Evolutionary conservation across 1,140 invertebrate genomes (phyloP).

Genomic region (Rhopalosiphum padi): DNA sequence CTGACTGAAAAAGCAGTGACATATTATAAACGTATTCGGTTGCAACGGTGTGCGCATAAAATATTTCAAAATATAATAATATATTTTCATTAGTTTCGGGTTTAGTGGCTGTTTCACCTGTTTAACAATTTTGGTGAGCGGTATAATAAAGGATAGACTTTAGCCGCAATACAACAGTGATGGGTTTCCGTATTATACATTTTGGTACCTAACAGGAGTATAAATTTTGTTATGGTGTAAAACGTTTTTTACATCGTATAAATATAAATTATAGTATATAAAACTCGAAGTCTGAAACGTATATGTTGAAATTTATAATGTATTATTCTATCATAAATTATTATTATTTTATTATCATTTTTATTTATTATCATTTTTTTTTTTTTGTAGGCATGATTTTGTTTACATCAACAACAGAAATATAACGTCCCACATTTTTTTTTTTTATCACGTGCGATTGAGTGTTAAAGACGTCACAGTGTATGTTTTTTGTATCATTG

Average conservation of each 20-base stretch:
- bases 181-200: neutral
- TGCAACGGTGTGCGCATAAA: neutral
- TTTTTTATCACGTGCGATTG: neutral
- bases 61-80: neutral
- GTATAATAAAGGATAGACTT: neutral
- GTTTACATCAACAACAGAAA: neutral
- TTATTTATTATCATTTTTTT: neutral
- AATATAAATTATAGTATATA: neutral
- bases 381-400: neutral
- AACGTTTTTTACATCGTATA: neutral
- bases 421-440: neutral
- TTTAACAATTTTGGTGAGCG: neutral
- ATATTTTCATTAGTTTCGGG: constrained; percentile 44
- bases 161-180: neutral
- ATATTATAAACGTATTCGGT: neutral
- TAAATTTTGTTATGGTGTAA: neutral
- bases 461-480: neutral
- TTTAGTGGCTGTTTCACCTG: neutral
- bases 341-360: neutral
- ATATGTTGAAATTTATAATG: neutral
- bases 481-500: neutral
- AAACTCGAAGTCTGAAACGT: neutral
- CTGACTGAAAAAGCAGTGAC: neutral
- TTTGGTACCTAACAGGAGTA: neutral
- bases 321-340: neutral